These are phyloP conservation scores for Cremastinae sp. DNA, from an alignment of 2,888 invertebrate species.

Conservation along the genomic window DNA sequence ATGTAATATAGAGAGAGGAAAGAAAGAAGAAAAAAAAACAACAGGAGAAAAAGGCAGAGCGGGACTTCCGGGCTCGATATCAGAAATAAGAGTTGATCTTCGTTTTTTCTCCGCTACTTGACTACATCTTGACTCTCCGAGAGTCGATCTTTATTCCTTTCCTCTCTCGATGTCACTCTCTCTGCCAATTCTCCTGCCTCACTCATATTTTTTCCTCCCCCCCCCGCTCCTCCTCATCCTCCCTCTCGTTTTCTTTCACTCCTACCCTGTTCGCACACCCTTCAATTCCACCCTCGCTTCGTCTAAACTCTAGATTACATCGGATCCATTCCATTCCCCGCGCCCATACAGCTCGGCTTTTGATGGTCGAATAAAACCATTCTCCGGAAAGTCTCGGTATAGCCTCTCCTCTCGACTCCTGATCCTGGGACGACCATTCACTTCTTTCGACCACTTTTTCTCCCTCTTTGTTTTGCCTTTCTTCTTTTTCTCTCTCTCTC, in stretches of 20 bases:
- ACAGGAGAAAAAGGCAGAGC: not conserved
- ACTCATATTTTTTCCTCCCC: constrained; percentile 5
- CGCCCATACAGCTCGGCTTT: constrained; percentile 59
- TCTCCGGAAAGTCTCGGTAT: constrained; percentile 49
- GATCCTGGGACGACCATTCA: constrained; percentile 36
- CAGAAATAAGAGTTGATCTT: constrained; percentile 37
- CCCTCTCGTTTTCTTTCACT: constrained; percentile 16
- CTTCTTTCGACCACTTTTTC: constrained; percentile 3
- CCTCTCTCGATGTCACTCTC: constrained; percentile 44
- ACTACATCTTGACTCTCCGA: constrained; percentile 51
- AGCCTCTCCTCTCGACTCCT: constrained; percentile 30
- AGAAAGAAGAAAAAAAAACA: constrained; percentile 3
- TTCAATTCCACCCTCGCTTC: constrained; percentile 42
- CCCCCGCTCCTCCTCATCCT: constrained; percentile 6
- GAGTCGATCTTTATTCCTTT: constrained; percentile 51
- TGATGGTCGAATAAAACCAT: constrained; percentile 64
- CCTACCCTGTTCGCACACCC: constrained; percentile 23
- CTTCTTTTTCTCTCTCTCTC: constrained; percentile 28
- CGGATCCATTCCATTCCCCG: constrained; percentile 61
- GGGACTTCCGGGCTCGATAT: constrained; percentile 51
- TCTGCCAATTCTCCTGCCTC: constrained; percentile 26
- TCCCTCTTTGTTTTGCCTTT: constrained; percentile 12
- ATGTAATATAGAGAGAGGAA: not conserved
- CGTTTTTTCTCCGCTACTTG: constrained; percentile 35
- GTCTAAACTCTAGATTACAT: constrained; percentile 65